phyloP scores from a whole-genome alignment of 2,797 vertebrate genomes.

The Lacerta viridis region DNA sequence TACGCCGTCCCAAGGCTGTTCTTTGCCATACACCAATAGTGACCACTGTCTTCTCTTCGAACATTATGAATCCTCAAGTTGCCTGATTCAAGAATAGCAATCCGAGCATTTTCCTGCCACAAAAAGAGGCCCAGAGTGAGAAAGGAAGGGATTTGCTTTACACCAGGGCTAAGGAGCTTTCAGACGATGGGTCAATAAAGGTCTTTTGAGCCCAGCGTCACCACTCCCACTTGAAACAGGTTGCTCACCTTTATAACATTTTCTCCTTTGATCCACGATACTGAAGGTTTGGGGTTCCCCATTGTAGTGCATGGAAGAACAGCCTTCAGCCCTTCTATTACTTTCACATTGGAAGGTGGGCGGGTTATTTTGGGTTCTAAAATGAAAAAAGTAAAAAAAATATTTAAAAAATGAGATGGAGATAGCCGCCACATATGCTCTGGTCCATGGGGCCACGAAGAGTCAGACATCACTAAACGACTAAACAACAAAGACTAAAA shows the following conservation, averaged over 20 bases:
- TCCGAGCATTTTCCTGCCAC: slow-evolving; percentile 87
- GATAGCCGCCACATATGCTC: slow-evolving; percentile 2
- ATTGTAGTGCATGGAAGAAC: slow-evolving; percentile 93
- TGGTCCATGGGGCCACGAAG: too few relatives aligned
- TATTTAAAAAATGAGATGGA: slow-evolving; percentile 34
- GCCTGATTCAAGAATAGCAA: slow-evolving; percentile 93
- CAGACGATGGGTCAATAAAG: neutral
- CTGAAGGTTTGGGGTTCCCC: slow-evolving; percentile 96
- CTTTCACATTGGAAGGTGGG: slow-evolving; percentile 91
- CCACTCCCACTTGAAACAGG: too few relatives aligned
- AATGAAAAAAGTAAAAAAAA: slow-evolving; percentile 62
- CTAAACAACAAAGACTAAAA: too few relatives aligned
- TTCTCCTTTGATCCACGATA: slow-evolving; percentile 97
- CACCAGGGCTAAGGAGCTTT: neutral
- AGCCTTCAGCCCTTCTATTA: slow-evolving; percentile 93
- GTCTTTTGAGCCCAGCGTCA: neutral
- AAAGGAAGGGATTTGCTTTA: neutral
- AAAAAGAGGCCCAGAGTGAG: neutral
- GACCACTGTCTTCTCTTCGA: slow-evolving; percentile 93
- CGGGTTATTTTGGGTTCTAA: slow-evolving; percentile 96
- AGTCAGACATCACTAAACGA: too few relatives aligned
- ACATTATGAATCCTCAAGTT: slow-evolving; percentile 94
- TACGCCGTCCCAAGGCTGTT: slow-evolving; percentile 95
- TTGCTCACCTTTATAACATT: slow-evolving; percentile 88
- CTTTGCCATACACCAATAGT: slow-evolving; percentile 93